Evolutionary conservation across 2,888 invertebrate genomes (phyloP), one percentile per base, ranked within the genome.

Genomic region (Mimachlamys varia): DNA sequence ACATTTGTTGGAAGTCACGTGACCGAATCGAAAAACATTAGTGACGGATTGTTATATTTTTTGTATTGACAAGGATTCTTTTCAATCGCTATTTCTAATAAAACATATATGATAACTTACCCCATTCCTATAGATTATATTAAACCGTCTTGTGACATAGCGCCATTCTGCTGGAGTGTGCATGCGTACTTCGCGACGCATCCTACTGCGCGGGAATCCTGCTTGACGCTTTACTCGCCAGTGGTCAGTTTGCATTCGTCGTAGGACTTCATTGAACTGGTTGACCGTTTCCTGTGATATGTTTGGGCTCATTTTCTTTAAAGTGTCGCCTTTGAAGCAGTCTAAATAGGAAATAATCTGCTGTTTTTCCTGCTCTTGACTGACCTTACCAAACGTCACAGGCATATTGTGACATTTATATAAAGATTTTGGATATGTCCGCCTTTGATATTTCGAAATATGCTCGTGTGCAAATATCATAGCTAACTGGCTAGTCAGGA

Each of bases 351-450:
- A 76, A 15, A 76, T 33, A 13, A 76, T 76, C 10, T 76, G 76
- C 33, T 76, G 33, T 76, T 76, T 76, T 76, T 76, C 76, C 76
- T 76, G 76, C 33, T 76, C 76, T 0, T 76, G 76, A 27, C 76
- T 76, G 13, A 76, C 76, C 15, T 76, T 33, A 0, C 76, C 76
- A 33, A 76, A 76, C 7, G 76, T 76, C 33, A 76, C 76, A 10
- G 76, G 33, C 76, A 4, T 76, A 15, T 76, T 76, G 33, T 27
- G 27, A 27, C 76, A 76, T 27, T 76, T 7, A 17, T 33, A 76
- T 33, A 76, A 76, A 33, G 76, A 33, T 27, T 76, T 27, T 12
- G 76, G 76, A 15, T 22, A 76, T 76, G 76, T 76, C 13, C 33
- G 10, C 19, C 27, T 0, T 76, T 76, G 76, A 7, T 13, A 76